phyloP scores from a whole-genome alignment of 2,113 vertebrate species.

The Callipepla californica region DNA sequence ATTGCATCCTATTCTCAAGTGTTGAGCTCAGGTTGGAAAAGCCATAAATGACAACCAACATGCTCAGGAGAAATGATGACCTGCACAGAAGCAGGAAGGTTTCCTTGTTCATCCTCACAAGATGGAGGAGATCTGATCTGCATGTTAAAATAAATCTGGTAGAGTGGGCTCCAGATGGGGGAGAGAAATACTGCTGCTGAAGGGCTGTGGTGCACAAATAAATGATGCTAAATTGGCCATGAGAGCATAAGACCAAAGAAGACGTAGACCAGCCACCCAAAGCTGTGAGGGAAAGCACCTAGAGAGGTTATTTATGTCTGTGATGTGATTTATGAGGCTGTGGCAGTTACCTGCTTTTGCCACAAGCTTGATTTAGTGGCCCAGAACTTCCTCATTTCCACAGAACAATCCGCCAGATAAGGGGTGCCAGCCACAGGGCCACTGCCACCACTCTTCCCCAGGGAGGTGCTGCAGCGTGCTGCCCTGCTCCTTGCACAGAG shows the following conservation, averaged over 20 bases:
- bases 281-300: not conserved
- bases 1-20: not conserved
- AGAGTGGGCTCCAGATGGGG: not conserved
- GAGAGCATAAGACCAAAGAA: not conserved
- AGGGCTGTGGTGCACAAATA: not conserved
- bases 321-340: not conserved
- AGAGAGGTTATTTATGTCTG: not conserved
- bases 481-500: not conserved
- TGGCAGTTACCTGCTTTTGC: conserved; percentile 18
- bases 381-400: not conserved
- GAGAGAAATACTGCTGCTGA: not conserved
- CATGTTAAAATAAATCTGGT: not conserved
- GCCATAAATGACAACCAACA: not conserved
- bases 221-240: not conserved
- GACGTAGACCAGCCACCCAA: not conserved
- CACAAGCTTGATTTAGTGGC: conserved; percentile 11
- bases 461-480: not conserved
- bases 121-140: not conserved
- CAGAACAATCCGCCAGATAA: not conserved
- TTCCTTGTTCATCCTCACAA: not conserved
- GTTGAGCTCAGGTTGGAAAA: not conserved
- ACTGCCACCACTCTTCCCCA: not conserved
- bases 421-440: not conserved
- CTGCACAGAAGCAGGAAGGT: not conserved
- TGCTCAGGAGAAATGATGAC: fast-evolving